Evolutionary conservation across 2,888 invertebrate genomes (phyloP).

Genomic region (Drosophila mayaguana): DNA sequence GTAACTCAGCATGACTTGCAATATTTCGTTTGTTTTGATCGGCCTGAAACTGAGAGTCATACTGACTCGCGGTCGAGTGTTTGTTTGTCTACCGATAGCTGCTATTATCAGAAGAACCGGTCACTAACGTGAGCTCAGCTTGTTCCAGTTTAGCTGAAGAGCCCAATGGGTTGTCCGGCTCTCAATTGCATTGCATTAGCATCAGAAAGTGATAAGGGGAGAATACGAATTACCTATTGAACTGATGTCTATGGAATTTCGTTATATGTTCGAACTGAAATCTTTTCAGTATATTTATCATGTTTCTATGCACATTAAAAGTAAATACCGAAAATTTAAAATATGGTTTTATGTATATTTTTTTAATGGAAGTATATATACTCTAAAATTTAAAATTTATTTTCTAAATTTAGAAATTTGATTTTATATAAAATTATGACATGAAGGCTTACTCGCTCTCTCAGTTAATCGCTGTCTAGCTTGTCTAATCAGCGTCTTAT

Average conservation of each 20-base stretch:
- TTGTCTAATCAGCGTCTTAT: not conserved
- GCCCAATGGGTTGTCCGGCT: not conserved
- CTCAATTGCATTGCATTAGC: not conserved
- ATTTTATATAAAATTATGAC: too few species aligned
- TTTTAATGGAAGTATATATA: too few species aligned
- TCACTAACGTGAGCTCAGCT: not conserved
- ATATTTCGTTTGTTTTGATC: not conserved
- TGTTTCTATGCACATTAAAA: too few species aligned
- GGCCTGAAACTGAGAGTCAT: conserved; percentile 5
- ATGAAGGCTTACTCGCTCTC: too few species aligned
- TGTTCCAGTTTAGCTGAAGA: not conserved
- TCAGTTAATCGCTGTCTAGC: not conserved
- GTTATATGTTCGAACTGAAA: too few species aligned
- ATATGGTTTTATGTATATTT: too few species aligned
- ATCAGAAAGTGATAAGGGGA: not conserved
- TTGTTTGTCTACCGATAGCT: not conserved
- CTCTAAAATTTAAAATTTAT: not conserved
- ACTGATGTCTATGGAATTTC: too few species aligned
- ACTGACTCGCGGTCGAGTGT: not conserved
- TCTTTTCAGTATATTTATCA: too few species aligned
- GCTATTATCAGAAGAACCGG: not conserved
- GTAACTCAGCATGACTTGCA: conserved; percentile 19
- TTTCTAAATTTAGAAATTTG: too few species aligned
- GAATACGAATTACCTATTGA: not conserved
- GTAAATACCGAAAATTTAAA: too few species aligned